Percentiles rank a stretch among this genome's conserved stretches.
phyloP scores from a whole-genome alignment of 2,113 vertebrate genomes.

The Aix galericulata region DNA sequence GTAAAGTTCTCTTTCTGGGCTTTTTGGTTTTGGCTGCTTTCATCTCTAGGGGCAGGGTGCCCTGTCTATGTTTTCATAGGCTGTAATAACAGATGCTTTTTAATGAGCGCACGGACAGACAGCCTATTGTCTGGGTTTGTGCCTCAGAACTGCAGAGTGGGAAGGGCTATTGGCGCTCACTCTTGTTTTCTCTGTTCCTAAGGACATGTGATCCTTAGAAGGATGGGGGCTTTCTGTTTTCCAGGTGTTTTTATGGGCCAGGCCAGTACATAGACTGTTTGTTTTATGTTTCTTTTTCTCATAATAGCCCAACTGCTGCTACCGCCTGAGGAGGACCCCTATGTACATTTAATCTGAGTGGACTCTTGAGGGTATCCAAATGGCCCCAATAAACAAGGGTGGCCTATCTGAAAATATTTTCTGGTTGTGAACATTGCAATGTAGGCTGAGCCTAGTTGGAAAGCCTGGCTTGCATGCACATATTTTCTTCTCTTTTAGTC shows the following conservation, averaged over 20 bases:
- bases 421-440: neutral
- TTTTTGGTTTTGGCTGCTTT: constrained; percentile 16
- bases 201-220: constrained; percentile 1
- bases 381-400: neutral
- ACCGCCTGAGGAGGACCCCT: neutral
- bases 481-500: constrained; percentile 41
- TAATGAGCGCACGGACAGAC: neutral
- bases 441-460: constrained; percentile 12
- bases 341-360: rapidly evolving
- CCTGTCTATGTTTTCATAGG: constrained; percentile 39
- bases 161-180: constrained; percentile 42
- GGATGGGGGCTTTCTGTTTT: neutral
- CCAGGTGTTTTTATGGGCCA: neutral
- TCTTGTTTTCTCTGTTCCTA: constrained; percentile 36
- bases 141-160: constrained; percentile 4
- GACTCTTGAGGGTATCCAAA: neutral
- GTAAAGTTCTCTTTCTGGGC: neutral
- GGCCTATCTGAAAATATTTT: constrained; percentile 22
- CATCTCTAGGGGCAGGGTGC: neutral
- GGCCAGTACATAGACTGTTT: neutral
- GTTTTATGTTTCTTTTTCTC: neutral
- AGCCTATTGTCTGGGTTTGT: constrained; percentile 39
- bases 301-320: neutral
- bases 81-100: constrained; percentile 41
- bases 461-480: neutral